Base-by-base conservation (phyloP, 2,113 vertebrate genomes). In the Terrapene triunguis region DNA sequence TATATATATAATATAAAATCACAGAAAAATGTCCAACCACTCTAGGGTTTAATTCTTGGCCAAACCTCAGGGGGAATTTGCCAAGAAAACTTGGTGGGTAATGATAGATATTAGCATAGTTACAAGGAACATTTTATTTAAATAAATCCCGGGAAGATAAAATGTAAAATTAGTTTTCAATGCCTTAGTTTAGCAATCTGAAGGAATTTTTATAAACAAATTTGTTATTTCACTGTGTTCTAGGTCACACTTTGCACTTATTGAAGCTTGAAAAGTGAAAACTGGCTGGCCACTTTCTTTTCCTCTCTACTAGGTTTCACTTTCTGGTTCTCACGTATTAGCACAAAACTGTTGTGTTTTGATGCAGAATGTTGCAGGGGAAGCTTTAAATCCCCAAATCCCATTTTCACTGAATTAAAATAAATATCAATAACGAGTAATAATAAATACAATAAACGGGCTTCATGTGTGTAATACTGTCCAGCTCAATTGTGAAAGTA, bases 31-130 rank as follows among this genome's bases (percentile, higher is more conserved):
- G 57, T 83, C 90, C 89, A 79, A 69, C 42, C 55, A 21, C 76
- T 59, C 90, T 62, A 94, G 69, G 48, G 92, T 85, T 92, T 48
- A 84, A 94, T 44, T 44, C 88, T 80, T 59, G 38, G 62, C 38
- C n/a, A 76, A 76, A 65, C 76, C 55, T 62, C 8, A 19, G 16
- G 44, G 51, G 57, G 89, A 72, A 80, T 84, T 29, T 44, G 80
- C 29, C 32, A 19, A 47, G 47, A 80, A 35, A 74, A 81, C 87
- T 55, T 82, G 79, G n/a, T 48, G 11, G 42, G 62, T 78, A 83
- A 57, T n/a, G 55, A 2, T 42, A 90, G 78, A 81, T 55, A 38
- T 29, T 8, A 48, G 21, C 79, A 42, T 3, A 42, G 9, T 74
- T 1, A 65, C 29, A 14, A 9, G 2, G 48, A 72, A 79, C n/a